Conservation (phyloP, 2,113 vertebrate species). For the Crocuta crocuta region DNA sequence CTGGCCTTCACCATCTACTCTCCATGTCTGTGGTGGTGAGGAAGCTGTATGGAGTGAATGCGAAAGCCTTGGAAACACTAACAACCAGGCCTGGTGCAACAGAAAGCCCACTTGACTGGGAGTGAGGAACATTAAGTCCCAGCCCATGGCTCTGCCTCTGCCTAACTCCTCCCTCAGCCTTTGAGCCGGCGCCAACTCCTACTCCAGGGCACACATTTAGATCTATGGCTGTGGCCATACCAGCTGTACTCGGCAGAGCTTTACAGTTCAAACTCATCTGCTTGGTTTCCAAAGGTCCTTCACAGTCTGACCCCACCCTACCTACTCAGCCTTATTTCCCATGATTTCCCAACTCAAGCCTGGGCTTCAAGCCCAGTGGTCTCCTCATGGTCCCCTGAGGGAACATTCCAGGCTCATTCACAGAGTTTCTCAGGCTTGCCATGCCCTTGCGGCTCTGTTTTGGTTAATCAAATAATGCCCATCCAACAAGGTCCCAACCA, state of each 20-base stretch:
- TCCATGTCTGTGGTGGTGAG: not conserved
- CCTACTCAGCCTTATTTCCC: constrained; percentile 79
- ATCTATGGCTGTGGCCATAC: constrained; percentile 47
- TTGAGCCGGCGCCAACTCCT: constrained; percentile 52
- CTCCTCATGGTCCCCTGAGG: constrained; percentile 79
- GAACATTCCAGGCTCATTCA: constrained; percentile 81
- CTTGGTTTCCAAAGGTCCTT: constrained; percentile 78
- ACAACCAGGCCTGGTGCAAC: not conserved
- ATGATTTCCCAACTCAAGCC: constrained; percentile 80
- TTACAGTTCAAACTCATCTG: constrained; percentile 69
- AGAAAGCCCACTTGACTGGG: constrained; percentile 40
- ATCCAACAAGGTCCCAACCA: constrained; percentile 38
- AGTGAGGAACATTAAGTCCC: constrained; percentile 58
- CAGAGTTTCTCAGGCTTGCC: constrained; percentile 78
- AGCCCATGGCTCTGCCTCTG: constrained; percentile 36
- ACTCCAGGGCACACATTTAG: constrained; percentile 65
- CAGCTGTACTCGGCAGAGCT: not conserved
- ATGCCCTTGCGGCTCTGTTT: constrained; percentile 58
- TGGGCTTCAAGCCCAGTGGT: constrained; percentile 83
- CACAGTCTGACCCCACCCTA: constrained; percentile 79
- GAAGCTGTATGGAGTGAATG: not conserved
- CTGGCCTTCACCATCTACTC: not conserved
- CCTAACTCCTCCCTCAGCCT: constrained; percentile 55
- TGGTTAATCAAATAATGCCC: constrained; percentile 63
- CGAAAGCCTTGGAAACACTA: constrained; percentile 1